Evolutionary conservation across 2,888 invertebrate species (phyloP), one percentile per base, ranked within the genome.

Genomic region (Rhingia rostrata): DNA sequence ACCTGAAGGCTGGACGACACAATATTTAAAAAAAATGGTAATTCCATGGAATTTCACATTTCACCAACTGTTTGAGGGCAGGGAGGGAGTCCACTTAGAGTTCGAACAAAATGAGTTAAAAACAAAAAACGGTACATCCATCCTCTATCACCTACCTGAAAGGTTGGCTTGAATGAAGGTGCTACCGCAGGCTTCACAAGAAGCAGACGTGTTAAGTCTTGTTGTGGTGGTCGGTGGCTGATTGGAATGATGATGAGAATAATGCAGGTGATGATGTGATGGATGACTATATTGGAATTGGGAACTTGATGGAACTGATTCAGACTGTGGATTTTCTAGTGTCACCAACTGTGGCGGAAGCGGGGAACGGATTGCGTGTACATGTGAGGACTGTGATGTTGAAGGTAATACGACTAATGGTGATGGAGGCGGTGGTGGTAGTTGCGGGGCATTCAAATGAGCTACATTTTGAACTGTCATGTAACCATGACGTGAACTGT

Each of bases 141-240:
- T 92, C 91, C 91, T 88, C 91, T 92, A 91, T 88, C 87, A 90
- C 92, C 91, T 92, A 92, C 92, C 92, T 91, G 87, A 80, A 58
- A 86, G 86, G 83, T 60, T 86, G 60, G 88, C 77, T 77, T 89
- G 91, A 63, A 88, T 82, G 87, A 88, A 67, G 72, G 80, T 74
- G 80, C 67, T 73, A 79, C 86, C 79, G 83, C 87, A 87, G 86
- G 88, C 89, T 89, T 91, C 91, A 88, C 91, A 90, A 86, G 90
- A 89, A 88, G 89, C 90, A 88, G 89, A 88, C 87, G 89, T 87
- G 33, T 79, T 78, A 67, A 75, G 60, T 72, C 63, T 86, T 63
- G 83, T 61, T 72, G 86, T 79, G 47, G 61, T 63, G 12, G 51
- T 73, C 35, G 72, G 60, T 61, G 58, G 69, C 43, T 66, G 78